A percentile compares a stretch with the other conserved stretches of the same genome.
phyloP scores from a whole-genome alignment of 2,113 vertebrate species.

The Fulica atra region DNA sequence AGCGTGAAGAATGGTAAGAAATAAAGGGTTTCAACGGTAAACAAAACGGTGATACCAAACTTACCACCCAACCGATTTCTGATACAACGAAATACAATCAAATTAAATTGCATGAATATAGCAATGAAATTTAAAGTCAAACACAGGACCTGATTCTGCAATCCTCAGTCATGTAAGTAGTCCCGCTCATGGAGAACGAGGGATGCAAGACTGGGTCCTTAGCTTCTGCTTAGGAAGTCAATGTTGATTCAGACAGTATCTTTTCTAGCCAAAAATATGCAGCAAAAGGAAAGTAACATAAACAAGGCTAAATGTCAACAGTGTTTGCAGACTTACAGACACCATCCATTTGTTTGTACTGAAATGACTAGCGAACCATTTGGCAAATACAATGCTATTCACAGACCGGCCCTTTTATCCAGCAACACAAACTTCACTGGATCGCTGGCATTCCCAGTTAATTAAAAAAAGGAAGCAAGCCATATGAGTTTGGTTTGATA shows the following conservation, averaged over 20 bases:
- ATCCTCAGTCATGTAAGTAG: constrained; percentile 51
- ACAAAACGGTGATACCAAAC: background rate
- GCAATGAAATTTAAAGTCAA: background rate
- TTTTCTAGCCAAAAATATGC: constrained; percentile 75
- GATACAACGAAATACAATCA: background rate
- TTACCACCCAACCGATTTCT: background rate
- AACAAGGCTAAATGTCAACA: constrained; percentile 82
- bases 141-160: constrained; percentile 33
- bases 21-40: background rate
- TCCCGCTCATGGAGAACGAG: background rate
- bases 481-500: constrained; percentile 60
- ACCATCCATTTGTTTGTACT: constrained; percentile 79
- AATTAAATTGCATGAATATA: background rate
- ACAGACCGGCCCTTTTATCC: constrained; percentile 72
- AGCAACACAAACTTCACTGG: constrained; percentile 69
- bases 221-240: constrained; percentile 72
- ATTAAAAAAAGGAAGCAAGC: constrained; percentile 71
- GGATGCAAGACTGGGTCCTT: constrained; percentile 49
- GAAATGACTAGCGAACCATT: constrained; percentile 78
- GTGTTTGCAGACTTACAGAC: constrained; percentile 80
- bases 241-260: constrained; percentile 75
- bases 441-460: constrained; percentile 71
- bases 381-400: constrained; percentile 76
- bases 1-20: background rate
- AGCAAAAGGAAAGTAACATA: constrained; percentile 80